Conservation (phyloP, 2,888 invertebrate genomes). For the Eristalinus aeneus region DNA sequence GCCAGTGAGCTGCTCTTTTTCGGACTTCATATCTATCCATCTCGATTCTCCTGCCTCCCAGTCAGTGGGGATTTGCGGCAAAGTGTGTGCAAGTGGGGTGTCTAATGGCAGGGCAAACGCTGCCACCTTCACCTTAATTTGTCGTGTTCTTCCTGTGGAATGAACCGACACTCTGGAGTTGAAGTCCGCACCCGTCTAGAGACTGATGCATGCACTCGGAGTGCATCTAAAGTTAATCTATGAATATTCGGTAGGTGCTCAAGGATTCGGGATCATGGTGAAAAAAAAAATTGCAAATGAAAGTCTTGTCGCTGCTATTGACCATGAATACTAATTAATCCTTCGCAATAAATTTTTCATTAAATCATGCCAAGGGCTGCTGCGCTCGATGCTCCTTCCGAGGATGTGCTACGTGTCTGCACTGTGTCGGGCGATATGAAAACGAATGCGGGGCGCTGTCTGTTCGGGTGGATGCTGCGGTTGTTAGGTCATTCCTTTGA, state of each 20-base stretch:
- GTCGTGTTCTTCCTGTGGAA: slow-evolving; percentile 30
- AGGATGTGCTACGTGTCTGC: slow-evolving; percentile 46
- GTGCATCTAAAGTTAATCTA: slow-evolving; percentile 53
- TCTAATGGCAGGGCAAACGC: slow-evolving; percentile 40
- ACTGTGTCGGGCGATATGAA: slow-evolving; percentile 69
- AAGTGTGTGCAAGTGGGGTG: background rate
- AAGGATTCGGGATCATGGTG: slow-evolving; percentile 13
- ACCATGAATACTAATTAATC: slow-evolving; percentile 73
- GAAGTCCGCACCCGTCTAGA: slow-evolving; percentile 23
- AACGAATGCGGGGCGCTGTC: slow-evolving; percentile 62
- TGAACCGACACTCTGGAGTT: slow-evolving; percentile 32
- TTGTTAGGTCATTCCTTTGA: slow-evolving; percentile 22
- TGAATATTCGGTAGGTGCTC: slow-evolving; percentile 54
- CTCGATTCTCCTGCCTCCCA: slow-evolving; percentile 22
- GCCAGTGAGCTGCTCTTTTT: slow-evolving; percentile 44
- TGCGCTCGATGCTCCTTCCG: background rate
- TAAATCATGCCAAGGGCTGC: slow-evolving; percentile 50
- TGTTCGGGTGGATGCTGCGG: slow-evolving; percentile 21
- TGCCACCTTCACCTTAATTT: slow-evolving; percentile 64
- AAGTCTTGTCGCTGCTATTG: slow-evolving; percentile 55
- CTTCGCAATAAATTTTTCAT: slow-evolving; percentile 71
- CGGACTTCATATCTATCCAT: slow-evolving; percentile 55
- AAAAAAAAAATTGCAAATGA: background rate
- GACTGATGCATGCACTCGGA: slow-evolving; percentile 33
- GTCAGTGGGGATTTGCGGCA: background rate